Percentiles rank a stretch among this genome's conserved stretches.
Evolutionary conservation across 2,797 vertebrate species (phyloP).

Genomic region (Ambastaia sidthimunki): DNA sequence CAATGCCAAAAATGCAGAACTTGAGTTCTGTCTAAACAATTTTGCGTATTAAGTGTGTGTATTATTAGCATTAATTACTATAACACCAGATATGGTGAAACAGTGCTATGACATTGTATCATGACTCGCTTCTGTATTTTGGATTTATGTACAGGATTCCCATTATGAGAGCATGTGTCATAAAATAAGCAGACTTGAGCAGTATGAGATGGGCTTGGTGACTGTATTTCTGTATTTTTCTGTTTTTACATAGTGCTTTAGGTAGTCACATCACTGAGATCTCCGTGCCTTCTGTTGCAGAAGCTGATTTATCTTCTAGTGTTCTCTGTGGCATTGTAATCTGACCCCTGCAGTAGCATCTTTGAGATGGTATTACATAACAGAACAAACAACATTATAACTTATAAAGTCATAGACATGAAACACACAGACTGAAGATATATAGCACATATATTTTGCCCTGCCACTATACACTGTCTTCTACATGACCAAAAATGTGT

Average conservation of each 20-base stretch:
- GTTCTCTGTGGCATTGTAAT: not conserved
- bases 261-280: not conserved
- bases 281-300: constrained; percentile 41
- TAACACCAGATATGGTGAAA: constrained; percentile 23
- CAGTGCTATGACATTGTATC: not conserved
- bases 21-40: constrained; percentile 5
- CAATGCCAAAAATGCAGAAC: constrained; percentile 43
- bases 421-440: not conserved
- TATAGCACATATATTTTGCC: not conserved
- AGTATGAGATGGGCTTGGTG: not conserved
- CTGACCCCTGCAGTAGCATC: not conserved
- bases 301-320: too few species aligned
- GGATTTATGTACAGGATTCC: not conserved
- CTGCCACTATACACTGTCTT: not conserved
- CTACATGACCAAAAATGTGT: not conserved
- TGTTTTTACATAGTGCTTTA: not conserved
- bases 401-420: not conserved
- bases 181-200: too few species aligned
- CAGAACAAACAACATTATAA: not conserved
- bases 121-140: not conserved
- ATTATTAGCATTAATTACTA: constrained; percentile 2
- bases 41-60: not conserved
- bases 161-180: too few species aligned
- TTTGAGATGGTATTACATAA: not conserved
- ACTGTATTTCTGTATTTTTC: not conserved